A percentile compares a stretch with the other conserved stretches of the same genome.
These are phyloP conservation scores for Nymphicus hollandicus DNA, from an alignment of 2,113 vertebrate species.

Conservation along the genomic window DNA sequence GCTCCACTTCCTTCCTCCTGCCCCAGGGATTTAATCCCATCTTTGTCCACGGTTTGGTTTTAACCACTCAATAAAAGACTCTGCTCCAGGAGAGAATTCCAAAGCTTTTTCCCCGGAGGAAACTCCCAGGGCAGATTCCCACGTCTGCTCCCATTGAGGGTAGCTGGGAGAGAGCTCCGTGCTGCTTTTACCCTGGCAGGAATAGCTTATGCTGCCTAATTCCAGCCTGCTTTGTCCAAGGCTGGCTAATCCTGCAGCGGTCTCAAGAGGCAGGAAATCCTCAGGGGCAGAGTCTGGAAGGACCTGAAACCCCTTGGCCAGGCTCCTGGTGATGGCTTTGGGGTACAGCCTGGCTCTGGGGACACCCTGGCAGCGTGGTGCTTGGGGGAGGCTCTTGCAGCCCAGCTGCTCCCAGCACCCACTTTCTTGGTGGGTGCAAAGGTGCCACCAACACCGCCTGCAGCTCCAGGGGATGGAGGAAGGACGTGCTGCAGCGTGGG, in stretches of 20 bases:
- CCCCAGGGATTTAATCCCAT: background rate
- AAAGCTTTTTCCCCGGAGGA: background rate
- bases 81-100: background rate
- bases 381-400: background rate
- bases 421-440: background rate
- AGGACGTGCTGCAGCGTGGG: background rate
- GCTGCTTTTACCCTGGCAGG: background rate
- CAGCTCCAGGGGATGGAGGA: background rate
- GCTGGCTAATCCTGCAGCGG: background rate
- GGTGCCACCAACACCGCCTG: rapidly evolving
- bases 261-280: background rate
- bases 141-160: rapidly evolving
- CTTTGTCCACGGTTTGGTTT: background rate
- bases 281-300: background rate
- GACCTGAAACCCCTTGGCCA: background rate
- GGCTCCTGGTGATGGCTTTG: background rate
- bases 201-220: conserved; percentile 24
- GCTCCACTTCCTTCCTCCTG: conserved; percentile 33
- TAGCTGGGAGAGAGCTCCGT: background rate
- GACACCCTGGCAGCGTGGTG: background rate
- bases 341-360: background rate
- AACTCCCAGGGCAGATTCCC: background rate
- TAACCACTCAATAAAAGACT: background rate
- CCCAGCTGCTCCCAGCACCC: background rate
- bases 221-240: background rate